phyloP scores from a whole-genome alignment of 2,888 invertebrate species.

The Drosophila colorata region DNA sequence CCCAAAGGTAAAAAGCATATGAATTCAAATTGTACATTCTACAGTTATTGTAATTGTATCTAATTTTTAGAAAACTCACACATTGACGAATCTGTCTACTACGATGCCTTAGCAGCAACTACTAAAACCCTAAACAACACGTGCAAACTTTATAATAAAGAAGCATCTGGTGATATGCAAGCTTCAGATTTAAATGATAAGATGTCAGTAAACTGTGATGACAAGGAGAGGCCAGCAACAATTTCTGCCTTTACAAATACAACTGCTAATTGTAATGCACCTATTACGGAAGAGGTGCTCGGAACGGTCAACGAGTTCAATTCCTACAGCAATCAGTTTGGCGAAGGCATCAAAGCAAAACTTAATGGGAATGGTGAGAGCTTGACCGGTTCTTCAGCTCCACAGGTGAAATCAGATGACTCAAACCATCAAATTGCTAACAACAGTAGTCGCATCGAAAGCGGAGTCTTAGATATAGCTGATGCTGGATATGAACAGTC shows the following conservation, averaged over 20 bases:
- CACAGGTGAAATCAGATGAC: constrained; percentile 7
- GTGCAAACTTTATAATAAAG: constrained; percentile 17
- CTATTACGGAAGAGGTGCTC: constrained; percentile 11
- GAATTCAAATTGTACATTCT: too few relatives aligned
- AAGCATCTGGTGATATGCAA: constrained; percentile 19
- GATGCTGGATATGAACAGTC: constrained; percentile 32
- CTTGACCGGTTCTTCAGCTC: background rate
- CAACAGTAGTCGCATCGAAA: background rate
- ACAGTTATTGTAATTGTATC: background rate
- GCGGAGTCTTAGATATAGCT: background rate
- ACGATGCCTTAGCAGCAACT: constrained; percentile 91
- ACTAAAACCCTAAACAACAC: constrained; percentile 44
- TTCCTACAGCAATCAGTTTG: constrained; percentile 15
- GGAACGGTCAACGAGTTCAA: constrained; percentile 21
- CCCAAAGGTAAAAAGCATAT: constrained; percentile 84
- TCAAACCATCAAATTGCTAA: constrained; percentile 4
- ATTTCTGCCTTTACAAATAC: constrained; percentile 23
- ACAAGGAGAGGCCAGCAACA: constrained; percentile 17
- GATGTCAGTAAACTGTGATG: constrained; percentile 51
- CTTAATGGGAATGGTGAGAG: constrained; percentile 34
- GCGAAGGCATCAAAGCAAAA: constrained; percentile 26
- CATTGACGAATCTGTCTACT: constrained; percentile 92
- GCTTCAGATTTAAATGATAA: constrained; percentile 32
- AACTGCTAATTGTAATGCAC: constrained; percentile 24
- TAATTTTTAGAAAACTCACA: constrained; percentile 86